Evolutionary conservation across 2,888 invertebrate genomes (phyloP).

Genomic region (Nomada hirtipes): DNA sequence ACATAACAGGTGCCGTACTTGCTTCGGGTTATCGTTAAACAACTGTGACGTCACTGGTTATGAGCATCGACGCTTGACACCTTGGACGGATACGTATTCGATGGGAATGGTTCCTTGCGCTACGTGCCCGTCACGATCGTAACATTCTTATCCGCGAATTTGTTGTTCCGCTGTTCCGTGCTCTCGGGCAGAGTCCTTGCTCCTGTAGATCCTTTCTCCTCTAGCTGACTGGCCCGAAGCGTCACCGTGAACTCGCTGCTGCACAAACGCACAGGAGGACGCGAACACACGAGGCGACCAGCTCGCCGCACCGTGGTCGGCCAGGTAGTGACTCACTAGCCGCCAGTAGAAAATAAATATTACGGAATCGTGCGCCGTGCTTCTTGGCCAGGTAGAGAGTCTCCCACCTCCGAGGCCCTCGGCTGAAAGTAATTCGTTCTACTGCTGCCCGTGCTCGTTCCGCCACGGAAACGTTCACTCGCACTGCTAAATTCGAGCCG

Average conservation of each 20-base stretch:
- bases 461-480: slow-evolving; percentile 49
- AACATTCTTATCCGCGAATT: not conserved
- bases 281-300: slow-evolving; percentile 55
- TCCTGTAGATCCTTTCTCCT: not conserved
- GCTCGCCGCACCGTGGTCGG: slow-evolving; percentile 69
- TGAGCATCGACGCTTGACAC: slow-evolving; percentile 11
- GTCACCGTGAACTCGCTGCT: slow-evolving; percentile 43
- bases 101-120: not conserved
- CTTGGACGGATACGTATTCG: not conserved
- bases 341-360: slow-evolving; percentile 79
- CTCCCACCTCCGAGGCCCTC: slow-evolving; percentile 56
- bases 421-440: slow-evolving; percentile 69
- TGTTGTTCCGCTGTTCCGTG: not conserved
- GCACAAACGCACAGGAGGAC: slow-evolving; percentile 41
- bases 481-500: slow-evolving; percentile 47
- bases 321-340: slow-evolving; percentile 78
- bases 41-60: slow-evolving; percentile 25
- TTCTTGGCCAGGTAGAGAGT: slow-evolving; percentile 65
- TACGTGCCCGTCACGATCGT: no score
- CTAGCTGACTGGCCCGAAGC: slow-evolving; percentile 16
- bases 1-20: not conserved
- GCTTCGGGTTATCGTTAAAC: slow-evolving; percentile 28
- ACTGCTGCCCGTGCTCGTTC: slow-evolving; percentile 38
- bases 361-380: slow-evolving; percentile 77
- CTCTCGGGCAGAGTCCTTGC: not conserved